Evolutionary conservation across 2,888 invertebrate species (phyloP), one percentile per base, ranked within the genome.

Genomic region (Chymomyza fuscimana): DNA sequence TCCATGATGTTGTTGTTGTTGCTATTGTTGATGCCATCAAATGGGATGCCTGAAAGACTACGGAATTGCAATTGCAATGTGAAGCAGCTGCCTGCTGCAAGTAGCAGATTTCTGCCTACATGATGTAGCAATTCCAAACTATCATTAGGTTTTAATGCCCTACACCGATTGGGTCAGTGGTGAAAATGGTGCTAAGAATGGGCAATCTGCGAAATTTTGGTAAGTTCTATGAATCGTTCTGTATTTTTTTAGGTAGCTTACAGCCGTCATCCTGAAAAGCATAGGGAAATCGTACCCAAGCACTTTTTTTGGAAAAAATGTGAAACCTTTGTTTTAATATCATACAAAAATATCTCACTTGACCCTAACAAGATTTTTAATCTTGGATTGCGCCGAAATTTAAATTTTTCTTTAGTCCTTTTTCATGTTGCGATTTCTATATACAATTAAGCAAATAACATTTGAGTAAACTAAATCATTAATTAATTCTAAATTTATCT

Each of bases 21-120:
- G 59, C 51, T 50, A 62, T 56, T 64, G 64, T 64, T 61, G 56
- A 68, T 72, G 72, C 71, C 67, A 85, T 85, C 73, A 76, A 76
- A 87, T 85, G 85, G 85, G 87, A 82, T 85, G 82, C 82, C 80
- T 82, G 82, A 87, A 82, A 82, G 82, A 87, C 86, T 85, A 73
- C 83, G 63, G 58, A 4, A 46, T 46, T 46, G 40, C 40, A 85
- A 85, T 82, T 82, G 82, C 82, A 82, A 82, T 82, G 86, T 85
- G 80, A 70, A 76, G 82, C 40, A 12, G 40, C 40, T 46, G 40
- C 12, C 40, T 46, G 12, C 40, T 12, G 40, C 12, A 46, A 12
- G 3, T 12, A 46, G 12, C 40, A 46, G 40, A 46, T 40, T 12
- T 12, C 40, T 40, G 40, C 12, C 40, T 40, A 12, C 40, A 40